These are phyloP conservation scores for Falco berigora DNA, from an alignment of 2,797 vertebrate genomes.

Conservation along the genomic window DNA sequence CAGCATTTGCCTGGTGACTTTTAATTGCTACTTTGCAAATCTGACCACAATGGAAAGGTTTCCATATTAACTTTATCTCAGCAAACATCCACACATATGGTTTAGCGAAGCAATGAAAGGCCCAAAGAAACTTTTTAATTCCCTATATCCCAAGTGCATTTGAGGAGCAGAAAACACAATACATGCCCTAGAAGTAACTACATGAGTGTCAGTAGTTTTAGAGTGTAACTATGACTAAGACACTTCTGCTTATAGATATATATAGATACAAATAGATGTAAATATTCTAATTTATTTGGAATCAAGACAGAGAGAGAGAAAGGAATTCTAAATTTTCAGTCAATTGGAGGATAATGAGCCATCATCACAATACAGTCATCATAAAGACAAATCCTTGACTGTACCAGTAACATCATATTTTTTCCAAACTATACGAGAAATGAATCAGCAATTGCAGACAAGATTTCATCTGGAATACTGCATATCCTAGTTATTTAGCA, in stretches of 20 bases:
- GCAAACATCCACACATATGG: not conserved
- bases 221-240: not conserved
- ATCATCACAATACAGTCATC: not conserved
- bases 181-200: not conserved
- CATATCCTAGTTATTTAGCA: not conserved
- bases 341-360: not conserved
- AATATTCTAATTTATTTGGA: not conserved
- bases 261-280: no score
- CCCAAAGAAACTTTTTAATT: not conserved
- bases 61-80: not conserved
- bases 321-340: not conserved
- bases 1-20: not conserved
- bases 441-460: not conserved
- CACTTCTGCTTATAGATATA: not conserved
- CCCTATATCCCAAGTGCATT: not conserved
- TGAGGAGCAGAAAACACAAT: not conserved
- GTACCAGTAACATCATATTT: fast-evolving
- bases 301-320: not conserved
- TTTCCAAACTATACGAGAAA: not conserved
- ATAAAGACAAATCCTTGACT: not conserved
- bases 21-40: not conserved
- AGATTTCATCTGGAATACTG: not conserved
- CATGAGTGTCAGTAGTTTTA: not conserved
- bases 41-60: not conserved
- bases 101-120: not conserved